Evolutionary conservation across 2,888 invertebrate genomes (phyloP).

Genomic region (Amblyteles armatorius): DNA sequence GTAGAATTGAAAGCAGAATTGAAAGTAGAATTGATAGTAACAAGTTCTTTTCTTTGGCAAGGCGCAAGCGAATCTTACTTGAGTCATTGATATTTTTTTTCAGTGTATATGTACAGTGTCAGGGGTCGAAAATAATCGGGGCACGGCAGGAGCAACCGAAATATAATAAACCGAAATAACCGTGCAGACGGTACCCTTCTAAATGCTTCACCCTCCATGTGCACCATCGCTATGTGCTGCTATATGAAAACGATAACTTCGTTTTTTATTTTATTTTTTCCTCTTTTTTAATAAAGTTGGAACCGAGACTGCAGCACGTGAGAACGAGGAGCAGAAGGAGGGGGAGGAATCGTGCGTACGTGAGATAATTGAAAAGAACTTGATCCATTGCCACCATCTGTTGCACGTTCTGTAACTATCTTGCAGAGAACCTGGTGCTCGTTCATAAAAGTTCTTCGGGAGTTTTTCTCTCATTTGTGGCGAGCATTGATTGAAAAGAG

Average conservation of each 20-base stretch:
- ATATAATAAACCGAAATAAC: constrained; percentile 42
- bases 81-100: neutral
- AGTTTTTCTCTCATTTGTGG: neutral
- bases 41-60: too few species aligned
- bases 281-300: constrained; percentile 61
- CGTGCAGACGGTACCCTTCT: constrained; percentile 30
- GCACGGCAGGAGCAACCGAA: constrained; percentile 1
- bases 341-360: constrained; percentile 45
- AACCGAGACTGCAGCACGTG: constrained; percentile 48
- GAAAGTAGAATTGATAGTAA: too few species aligned
- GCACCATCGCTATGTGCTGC: constrained; percentile 28
- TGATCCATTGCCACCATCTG: constrained; percentile 66
- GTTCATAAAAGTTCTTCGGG: constrained; percentile 22
- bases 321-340: constrained; percentile 26
- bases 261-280: constrained; percentile 11
- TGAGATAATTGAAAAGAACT: constrained; percentile 66
- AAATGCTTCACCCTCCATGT: constrained; percentile 19
- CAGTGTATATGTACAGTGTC: neutral
- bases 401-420: constrained; percentile 55
- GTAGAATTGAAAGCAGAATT: too few species aligned
- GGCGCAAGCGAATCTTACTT: too few species aligned
- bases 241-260: constrained; percentile 53
- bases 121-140: constrained; percentile 13
- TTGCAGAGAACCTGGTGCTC: constrained; percentile 5
- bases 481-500: neutral